These are phyloP conservation scores for Hemibagrus guttatus DNA, from an alignment of 2,797 vertebrate species.

Conservation along the genomic window DNA sequence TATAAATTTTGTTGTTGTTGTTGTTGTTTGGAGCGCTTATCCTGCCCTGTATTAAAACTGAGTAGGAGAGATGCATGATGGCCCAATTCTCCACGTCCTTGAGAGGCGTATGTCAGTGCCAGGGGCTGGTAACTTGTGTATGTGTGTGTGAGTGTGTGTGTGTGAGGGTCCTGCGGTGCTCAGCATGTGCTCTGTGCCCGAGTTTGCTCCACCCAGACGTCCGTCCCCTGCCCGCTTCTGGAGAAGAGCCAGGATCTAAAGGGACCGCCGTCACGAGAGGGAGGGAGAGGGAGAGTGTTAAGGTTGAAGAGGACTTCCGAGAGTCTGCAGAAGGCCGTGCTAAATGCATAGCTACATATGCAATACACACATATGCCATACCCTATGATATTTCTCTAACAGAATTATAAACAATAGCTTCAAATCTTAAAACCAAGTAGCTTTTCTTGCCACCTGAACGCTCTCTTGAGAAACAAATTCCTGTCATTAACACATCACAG, in stretches of 20 bases:
- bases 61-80: conserved; percentile 76
- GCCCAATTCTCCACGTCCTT: conserved; percentile 82
- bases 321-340: not conserved
- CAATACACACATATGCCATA: not conserved
- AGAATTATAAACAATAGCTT: not conserved
- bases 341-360: not conserved
- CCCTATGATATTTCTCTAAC: not conserved
- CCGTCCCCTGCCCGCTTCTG: conserved; percentile 70
- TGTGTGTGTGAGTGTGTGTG: conserved; percentile 22
- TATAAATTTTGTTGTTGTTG: not conserved
- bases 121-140: conserved; percentile 65
- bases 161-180: conserved; percentile 74
- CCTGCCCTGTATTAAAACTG: conserved; percentile 61
- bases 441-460: conserved; percentile 8
- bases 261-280: conserved; percentile 61
- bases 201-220: conserved; percentile 68
- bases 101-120: conserved; percentile 81
- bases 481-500: conserved; percentile 42
- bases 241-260: conserved; percentile 78
- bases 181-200: conserved; percentile 78
- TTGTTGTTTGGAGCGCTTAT: conserved; percentile 43
- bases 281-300: conserved; percentile 48
- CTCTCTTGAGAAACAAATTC: not conserved
- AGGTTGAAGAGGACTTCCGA: conserved; percentile 12
- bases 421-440: not conserved